Conservation (phyloP, 2,113 vertebrate species). For the Acanthisitta chloris region DNA sequence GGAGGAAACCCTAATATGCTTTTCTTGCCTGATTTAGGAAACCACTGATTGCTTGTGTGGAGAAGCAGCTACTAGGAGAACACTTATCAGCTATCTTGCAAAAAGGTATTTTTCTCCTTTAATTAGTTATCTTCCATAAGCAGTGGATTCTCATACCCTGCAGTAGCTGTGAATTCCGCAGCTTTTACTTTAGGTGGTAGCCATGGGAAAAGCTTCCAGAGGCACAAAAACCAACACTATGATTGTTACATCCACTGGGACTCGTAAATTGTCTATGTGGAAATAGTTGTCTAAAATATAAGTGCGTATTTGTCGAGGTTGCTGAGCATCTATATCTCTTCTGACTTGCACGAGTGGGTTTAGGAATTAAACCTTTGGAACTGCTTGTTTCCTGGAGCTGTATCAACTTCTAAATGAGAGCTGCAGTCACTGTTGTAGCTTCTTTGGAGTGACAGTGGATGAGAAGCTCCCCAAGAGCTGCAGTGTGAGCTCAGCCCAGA, state of each 20-base stretch:
- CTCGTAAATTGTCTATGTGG: background rate
- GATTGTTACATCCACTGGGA: background rate
- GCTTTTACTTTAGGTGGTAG: background rate
- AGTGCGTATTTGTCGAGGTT: background rate
- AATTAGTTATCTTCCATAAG: background rate
- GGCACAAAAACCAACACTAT: background rate
- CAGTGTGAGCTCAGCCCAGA: no score
- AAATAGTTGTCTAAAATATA: background rate
- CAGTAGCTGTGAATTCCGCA: background rate
- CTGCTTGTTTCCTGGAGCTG: background rate
- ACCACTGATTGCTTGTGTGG: slow-evolving; percentile 80
- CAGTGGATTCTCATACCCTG: background rate
- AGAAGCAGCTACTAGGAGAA: slow-evolving; percentile 81
- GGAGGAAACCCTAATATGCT: background rate
- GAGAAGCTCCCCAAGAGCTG: no score
- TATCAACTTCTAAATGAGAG: background rate
- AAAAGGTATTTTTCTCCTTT: slow-evolving; percentile 71
- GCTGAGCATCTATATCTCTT: background rate
- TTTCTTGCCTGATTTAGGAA: slow-evolving; percentile 66
- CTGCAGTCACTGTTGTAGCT: background rate
- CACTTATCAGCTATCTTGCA: slow-evolving; percentile 81
- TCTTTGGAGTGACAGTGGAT: no score
- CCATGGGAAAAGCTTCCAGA: background rate
- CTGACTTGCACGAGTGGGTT: background rate
- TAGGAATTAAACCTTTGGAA: background rate